Evolutionary conservation across 2,113 vertebrate genomes (phyloP).

Genomic region (Cromileptes altivelis): DNA sequence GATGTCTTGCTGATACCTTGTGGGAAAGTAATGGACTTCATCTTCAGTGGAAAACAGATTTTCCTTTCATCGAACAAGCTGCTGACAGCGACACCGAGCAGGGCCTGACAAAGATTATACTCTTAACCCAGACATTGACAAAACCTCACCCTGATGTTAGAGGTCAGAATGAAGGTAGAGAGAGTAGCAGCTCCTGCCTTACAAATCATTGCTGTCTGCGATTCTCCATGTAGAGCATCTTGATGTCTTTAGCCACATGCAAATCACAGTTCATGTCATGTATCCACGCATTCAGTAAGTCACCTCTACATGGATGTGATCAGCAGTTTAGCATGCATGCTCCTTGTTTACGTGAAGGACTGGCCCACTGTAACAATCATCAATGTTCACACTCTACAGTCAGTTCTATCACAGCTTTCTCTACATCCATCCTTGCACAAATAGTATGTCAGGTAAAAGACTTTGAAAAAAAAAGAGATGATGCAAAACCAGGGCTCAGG

Average conservation of each 20-base stretch:
- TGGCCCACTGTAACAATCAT: slow-evolving; percentile 46
- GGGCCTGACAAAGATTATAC: neutral
- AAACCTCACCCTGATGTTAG: slow-evolving; percentile 20
- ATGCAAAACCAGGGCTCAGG: slow-evolving; percentile 63
- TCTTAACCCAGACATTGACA: neutral
- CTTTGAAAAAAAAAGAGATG: slow-evolving; percentile 28
- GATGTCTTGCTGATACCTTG: slow-evolving; percentile 36
- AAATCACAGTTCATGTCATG: slow-evolving; percentile 23
- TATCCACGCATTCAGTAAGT: slow-evolving; percentile 19
- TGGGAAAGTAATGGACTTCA: slow-evolving; percentile 33
- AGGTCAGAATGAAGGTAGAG: slow-evolving; percentile 28
- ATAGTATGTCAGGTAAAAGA: slow-evolving; percentile 62
- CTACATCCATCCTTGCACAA: slow-evolving; percentile 60
- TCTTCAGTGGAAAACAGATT: slow-evolving; percentile 28
- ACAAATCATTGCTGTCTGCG: slow-evolving; percentile 33
- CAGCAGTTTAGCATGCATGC: slow-evolving; percentile 68
- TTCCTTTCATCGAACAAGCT: slow-evolving; percentile 7
- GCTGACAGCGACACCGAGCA: neutral
- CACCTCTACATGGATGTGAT: slow-evolving; percentile 40
- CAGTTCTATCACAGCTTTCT: slow-evolving; percentile 43
- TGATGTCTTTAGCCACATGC: slow-evolving; percentile 34
- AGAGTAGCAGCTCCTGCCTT: slow-evolving; percentile 48
- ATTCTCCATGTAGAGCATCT: slow-evolving; percentile 43
- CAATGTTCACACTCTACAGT: slow-evolving; percentile 2
- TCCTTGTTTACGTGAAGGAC: slow-evolving; percentile 55